A percentile compares a stretch with the other conserved stretches of the same genome.
phyloP scores from a whole-genome alignment of 2,888 invertebrate genomes.

The Drosophila pegasa region DNA sequence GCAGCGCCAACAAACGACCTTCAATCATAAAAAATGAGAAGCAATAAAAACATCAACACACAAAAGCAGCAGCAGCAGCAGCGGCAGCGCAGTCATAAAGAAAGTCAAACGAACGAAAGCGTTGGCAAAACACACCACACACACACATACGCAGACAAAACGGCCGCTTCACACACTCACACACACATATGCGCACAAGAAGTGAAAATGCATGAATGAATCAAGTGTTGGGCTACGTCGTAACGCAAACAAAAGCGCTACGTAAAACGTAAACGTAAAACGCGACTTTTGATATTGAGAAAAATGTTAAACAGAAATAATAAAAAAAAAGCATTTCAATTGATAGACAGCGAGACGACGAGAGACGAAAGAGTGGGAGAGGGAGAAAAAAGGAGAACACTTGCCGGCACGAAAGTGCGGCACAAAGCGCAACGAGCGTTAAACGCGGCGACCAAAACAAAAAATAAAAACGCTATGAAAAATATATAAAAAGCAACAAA shows the following conservation, averaged over 20 bases:
- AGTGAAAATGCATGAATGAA: slow-evolving; percentile 74
- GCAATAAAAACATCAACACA: slow-evolving; percentile 60
- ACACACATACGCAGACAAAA: slow-evolving; percentile 20
- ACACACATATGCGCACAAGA: slow-evolving; percentile 10
- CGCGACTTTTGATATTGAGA: slow-evolving; percentile 53
- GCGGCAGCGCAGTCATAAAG: slow-evolving; percentile 52
- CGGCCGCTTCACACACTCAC: slow-evolving; percentile 19
- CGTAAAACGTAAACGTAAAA: slow-evolving; percentile 54
- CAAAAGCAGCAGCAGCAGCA: slow-evolving; percentile 37
- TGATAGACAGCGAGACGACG: slow-evolving; percentile 45
- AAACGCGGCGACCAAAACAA: slow-evolving; percentile 74
- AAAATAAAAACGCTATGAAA: slow-evolving; percentile 61
- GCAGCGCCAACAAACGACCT: slow-evolving; percentile 64
- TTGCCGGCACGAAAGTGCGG: slow-evolving; percentile 44
- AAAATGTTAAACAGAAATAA: slow-evolving; percentile 33
- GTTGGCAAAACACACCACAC: slow-evolving; percentile 33
- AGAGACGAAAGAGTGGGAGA: slow-evolving; percentile 10
- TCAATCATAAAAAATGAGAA: slow-evolving; percentile 68
- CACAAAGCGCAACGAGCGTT: slow-evolving; percentile 58
- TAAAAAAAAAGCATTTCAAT: slow-evolving; percentile 40
- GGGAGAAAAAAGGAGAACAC: slow-evolving; percentile 36
- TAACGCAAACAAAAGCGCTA: slow-evolving; percentile 46
- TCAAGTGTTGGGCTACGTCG: slow-evolving; percentile 31
- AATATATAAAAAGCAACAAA: slow-evolving; percentile 54
- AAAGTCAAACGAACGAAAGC: slow-evolving; percentile 59